Percentiles rank a stretch among this genome's conserved stretches.
Evolutionary conservation across 2,113 vertebrate genomes (phyloP).

Genomic region (Heterochromis multidens): DNA sequence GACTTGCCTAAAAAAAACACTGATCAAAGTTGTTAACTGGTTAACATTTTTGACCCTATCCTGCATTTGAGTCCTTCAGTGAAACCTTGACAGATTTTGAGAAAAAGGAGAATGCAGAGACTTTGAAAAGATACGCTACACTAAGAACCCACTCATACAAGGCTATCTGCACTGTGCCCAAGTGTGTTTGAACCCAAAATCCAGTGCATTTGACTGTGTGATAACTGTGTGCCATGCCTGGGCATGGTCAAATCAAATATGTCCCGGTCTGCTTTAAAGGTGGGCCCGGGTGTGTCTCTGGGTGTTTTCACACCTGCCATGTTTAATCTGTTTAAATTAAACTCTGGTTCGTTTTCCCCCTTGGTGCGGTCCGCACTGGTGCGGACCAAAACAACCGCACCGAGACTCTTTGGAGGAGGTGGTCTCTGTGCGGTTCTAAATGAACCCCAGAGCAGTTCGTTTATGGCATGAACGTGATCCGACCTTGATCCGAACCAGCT

Average conservation of each 20-base stretch:
- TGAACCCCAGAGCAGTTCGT: no score
- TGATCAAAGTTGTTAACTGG: background rate
- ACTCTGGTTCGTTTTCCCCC: no score
- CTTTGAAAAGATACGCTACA: background rate
- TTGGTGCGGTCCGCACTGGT: no score
- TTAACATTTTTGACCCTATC: background rate
- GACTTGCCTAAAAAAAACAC: background rate
- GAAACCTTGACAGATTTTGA: background rate
- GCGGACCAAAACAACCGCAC: no score
- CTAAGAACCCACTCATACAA: background rate
- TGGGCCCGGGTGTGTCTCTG: background rate
- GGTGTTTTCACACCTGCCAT: no score
- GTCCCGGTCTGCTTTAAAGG: background rate
- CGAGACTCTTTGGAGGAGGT: no score
- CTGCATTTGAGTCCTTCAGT: background rate
- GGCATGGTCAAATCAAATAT: background rate
- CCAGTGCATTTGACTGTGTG: background rate
- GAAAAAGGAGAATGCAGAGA: background rate
- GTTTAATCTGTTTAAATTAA: no score
- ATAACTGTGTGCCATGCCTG: background rate
- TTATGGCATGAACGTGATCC: no score
- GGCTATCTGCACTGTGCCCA: background rate
- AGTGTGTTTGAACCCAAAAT: background rate
- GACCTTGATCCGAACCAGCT: no score
- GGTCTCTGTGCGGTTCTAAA: no score